These are phyloP conservation scores for Chrysaora quinquecirrha DNA, from an alignment of 30 jellyfish, hydroid and myxozoan genomes.

Conservation along the genomic window DNA sequence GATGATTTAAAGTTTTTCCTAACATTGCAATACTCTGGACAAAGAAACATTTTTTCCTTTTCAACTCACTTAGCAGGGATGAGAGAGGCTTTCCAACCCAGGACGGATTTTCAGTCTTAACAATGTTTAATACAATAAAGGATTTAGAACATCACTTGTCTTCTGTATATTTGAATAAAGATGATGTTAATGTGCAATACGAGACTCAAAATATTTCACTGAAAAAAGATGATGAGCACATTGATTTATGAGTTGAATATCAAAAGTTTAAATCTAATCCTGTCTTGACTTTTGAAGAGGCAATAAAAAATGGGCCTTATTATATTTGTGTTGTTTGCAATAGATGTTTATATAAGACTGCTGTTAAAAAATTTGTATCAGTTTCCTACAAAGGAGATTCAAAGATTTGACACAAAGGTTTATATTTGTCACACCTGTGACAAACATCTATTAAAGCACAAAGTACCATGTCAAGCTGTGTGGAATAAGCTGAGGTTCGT, in stretches of 20 bases:
- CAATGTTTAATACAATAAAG: too few relatives aligned
- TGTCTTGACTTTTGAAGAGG: neutral
- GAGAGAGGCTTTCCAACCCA: neutral
- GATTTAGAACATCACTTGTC: neutral
- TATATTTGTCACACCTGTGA: conserved; percentile 34
- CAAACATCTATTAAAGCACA: neutral
- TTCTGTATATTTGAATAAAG: neutral
- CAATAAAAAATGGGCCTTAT: conserved; percentile 28
- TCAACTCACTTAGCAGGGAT: conserved; percentile 32
- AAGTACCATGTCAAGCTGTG: conserved; percentile 42
- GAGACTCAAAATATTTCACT: neutral
- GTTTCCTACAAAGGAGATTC: neutral
- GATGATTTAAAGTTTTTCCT: neutral
- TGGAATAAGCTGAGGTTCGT: neutral
- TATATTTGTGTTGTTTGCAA: conserved; percentile 38
- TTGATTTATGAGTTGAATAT: neutral
- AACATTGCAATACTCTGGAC: conserved; percentile 5
- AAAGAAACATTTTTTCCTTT: neutral
- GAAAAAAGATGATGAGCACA: neutral
- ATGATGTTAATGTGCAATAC: neutral
- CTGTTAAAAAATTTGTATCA: conserved; percentile 22
- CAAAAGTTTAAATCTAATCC: neutral
- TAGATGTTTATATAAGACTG: conserved; percentile 20
- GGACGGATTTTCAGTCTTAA: conserved; percentile 22
- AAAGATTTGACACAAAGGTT: neutral